Base-by-base conservation (phyloP, 2,888 invertebrate species). In the Drosophila mimica region DNA sequence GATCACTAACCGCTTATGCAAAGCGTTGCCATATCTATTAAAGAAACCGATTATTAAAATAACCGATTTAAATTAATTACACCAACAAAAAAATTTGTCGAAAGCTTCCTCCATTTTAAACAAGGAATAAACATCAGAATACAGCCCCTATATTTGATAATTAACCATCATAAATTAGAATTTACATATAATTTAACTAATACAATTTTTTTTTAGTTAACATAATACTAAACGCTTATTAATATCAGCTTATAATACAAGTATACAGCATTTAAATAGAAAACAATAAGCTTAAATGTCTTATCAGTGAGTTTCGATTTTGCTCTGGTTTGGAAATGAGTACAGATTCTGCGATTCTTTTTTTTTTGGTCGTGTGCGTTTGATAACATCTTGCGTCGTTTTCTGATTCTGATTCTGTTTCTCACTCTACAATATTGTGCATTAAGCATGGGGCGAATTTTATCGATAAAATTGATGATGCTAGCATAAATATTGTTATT, bases 371-470 rank as follows among this genome's bases (percentile, higher is more conserved):
- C 38, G 17, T 31, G 6, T 34, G 28, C n/a, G 31, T 40, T 38
- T 15, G 34, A 20, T 11, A 11, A 33, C 20, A 34, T 54, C 33
- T 20, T 15, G 6, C 31, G 13, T 9, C n/a, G 5, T 4, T 34
- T n/a, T n/a, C n/a, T n/a, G 4, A 15, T 36, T 36, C 6, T 31
- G 17, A 28, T 17, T 43, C 2, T 40, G 25, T 20, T 34, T 11
- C 8, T 40, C 36, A 30, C 25, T n/a, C 17, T 8, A 11, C 13
- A 36, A 3, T 25, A 17, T 17, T 31, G 5, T 38, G 17, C 17
- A 38, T 58, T 70, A 58, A n/a, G 48, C 36, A 38, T 38, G 33
- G 20, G 36, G 17, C 38, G 54, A 54, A 20, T 31, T 38, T 9
- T 25, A 34, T 25, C 17, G 20, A 48, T 34, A 51, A 67, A 11